A percentile compares a stretch with the other conserved stretches of the same genome.
phyloP scores from a whole-genome alignment of 2,113 vertebrate species.

The Pardalotus punctatus region DNA sequence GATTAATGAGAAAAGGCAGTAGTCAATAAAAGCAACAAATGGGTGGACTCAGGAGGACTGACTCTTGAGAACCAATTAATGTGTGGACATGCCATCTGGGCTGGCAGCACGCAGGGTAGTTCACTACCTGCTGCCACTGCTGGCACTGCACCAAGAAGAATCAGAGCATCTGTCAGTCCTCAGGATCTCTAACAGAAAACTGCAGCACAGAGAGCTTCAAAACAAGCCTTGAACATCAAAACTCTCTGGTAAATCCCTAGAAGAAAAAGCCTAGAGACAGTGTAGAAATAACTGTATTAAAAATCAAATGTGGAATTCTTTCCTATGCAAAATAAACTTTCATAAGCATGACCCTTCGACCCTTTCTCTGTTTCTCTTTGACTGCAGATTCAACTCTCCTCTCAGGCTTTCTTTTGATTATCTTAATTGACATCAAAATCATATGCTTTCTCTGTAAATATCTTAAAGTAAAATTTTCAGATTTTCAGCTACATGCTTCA shows the following conservation, averaged over 20 bases:
- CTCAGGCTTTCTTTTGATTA: neutral
- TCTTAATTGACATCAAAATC: neutral
- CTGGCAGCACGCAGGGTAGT: rapidly evolving
- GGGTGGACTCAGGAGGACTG: neutral
- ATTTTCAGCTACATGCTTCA: neutral
- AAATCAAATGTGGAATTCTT: neutral
- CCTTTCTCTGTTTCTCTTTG: rapidly evolving
- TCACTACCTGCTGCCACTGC: constrained; percentile 30
- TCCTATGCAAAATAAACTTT: neutral
- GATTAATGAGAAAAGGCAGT: neutral
- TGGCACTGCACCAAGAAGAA: constrained; percentile 16
- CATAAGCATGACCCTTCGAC: neutral
- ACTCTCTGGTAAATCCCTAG: neutral
- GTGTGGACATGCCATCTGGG: constrained; percentile 40
- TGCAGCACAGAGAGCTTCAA: neutral
- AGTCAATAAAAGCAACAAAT: constrained; percentile 15
- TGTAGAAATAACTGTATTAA: neutral
- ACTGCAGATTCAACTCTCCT: neutral
- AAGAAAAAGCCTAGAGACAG: neutral
- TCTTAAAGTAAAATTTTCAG: neutral
- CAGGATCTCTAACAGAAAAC: neutral
- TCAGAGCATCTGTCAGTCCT: constrained; percentile 4
- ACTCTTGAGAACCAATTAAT: constrained; percentile 32
- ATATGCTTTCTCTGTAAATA: neutral
- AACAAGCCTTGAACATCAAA: neutral